Base-by-base conservation (phyloP, 2,888 invertebrate genomes). In the Ditula angustiorana region DNA sequence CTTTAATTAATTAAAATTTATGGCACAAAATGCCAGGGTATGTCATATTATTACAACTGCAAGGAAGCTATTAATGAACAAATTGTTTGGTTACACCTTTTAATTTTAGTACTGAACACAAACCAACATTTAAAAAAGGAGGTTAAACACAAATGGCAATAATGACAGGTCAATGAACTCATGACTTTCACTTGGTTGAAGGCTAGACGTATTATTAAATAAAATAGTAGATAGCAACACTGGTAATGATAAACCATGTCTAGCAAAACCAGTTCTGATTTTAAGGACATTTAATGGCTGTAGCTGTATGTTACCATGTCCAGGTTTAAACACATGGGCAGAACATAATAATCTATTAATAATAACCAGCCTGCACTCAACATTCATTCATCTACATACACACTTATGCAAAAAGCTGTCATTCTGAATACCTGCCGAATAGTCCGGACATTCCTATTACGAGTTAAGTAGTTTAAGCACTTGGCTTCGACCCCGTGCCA, bases 161-260 rank as follows among this genome's bases (percentile, higher is more conserved):
- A 66, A 62, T 61, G 58, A 55, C 46, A 78, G 83, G 84, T 85
- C 83, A 86, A 71, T 83, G 83, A 85, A 82, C 87, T 83, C 69
- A 10, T 74, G 76, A 85, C 85, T 85, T 85, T 86, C 83, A 82
- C 81, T 81, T 78, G 69, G 71, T 74, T 76, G 79, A 84, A 82
- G 85, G 85, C 53, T 59, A 53, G 26, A 47, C 8, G 19, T 58
- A 63, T 63, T 63, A 63, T 63, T 58, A 58, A 58, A 61, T 61
- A 53, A 53, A 61, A 61, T 55, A 61, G 35, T 49, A 62, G 53
- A 26, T 62, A 62, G 41, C 49, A 30, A 57, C 50, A 62, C 49
- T 57, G 49, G 19, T 23, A 47, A 26, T 37, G 19, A 46, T 46
- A 16, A 13, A 19, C 16, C 11, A 46, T n/a, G 28, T 30, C 46